Percentiles rank a stretch among this genome's conserved stretches.
phyloP scores from a whole-genome alignment of 1,140 invertebrate species.

The Cotesia vestalis region DNA sequence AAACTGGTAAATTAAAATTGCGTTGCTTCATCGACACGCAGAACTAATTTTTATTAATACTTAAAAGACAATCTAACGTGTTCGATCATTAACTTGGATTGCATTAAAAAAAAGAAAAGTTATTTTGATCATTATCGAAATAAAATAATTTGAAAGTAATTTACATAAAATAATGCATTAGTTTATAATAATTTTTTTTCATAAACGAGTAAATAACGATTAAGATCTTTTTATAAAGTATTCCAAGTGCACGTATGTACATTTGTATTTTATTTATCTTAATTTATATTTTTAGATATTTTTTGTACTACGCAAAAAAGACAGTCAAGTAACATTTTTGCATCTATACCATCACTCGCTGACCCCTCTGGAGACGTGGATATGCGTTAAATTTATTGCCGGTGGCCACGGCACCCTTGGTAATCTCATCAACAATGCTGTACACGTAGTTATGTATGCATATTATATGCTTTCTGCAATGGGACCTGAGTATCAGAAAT shows the following conservation, averaged over 20 bases:
- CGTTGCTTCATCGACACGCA: no score
- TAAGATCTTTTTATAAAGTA: no score
- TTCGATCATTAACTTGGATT: no score
- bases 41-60: no score
- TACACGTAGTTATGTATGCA: conserved; percentile 94
- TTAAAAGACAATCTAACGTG: no score
- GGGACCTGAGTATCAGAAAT: conserved; percentile 90
- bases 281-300: conserved; percentile 72
- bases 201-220: not conserved
- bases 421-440: conserved; percentile 91
- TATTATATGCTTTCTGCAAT: conserved; percentile 93
- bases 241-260: not conserved
- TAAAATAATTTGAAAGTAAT: no score
- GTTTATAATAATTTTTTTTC: no score
- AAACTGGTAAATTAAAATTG: no score
- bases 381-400: conserved; percentile 93
- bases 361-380: conserved; percentile 94
- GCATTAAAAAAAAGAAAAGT: not conserved
- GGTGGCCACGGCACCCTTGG: conserved; percentile 93
- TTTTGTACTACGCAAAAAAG: conserved; percentile 92
- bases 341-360: conserved; percentile 96
- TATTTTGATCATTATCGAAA: no score
- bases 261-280: not conserved
- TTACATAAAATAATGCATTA: no score
- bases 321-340: conserved; percentile 89